Evolutionary conservation across 1,140 invertebrate genomes (phyloP), one percentile per base, ranked within the genome.

Genomic region (Sitophilus oryzae): DNA sequence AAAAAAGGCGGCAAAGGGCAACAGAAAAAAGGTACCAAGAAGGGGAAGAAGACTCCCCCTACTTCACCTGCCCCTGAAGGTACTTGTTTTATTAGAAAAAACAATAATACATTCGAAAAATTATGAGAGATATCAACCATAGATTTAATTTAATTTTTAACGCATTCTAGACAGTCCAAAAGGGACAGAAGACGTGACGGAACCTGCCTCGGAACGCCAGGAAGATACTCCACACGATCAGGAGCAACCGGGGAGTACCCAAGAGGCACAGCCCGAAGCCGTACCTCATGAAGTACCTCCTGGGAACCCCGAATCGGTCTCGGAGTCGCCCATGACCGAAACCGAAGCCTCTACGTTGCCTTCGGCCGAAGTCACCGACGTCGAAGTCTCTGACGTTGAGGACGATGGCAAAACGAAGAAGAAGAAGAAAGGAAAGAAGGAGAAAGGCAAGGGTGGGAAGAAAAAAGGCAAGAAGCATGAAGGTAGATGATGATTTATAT

Each of bases 321-420:
- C n/a, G n/a, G 42, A 57, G 45, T 36, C 54, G 11, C 51, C 51
- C 21, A 54, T 57, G 5, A 61, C 57, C n/a, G 63, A 67, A 42
- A 57, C 61, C 35, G 62, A 61, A 22, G 60, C 60, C 11, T 59
- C 60, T 1, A 59, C 60, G 8, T 51, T 62, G 16, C 60, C 56
- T 14, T 56, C 60, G 2, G 56, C 57, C 11, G 60, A 62, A 37
- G 46, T 58, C 23, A 62, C 60, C 2, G 60, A 62, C 22, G 60
- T 56, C 1, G 60, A 62, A 37, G 40, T 55, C 9, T 53, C 56
- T 20, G 53, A 56, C 36, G 34, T 49, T 9, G 56, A 53, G 34
- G 56, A 62, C 19, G 48, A 49, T 38, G 49, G 36, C 16, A 49
- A 58, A 36, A 46, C 22, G 14, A 37, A 25, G 34, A 53, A 43